A percentile compares a stretch with the other conserved stretches of the same genome.
phyloP scores from a whole-genome alignment of 2,113 vertebrate genomes.

The Montifringilla adamsi region DNA sequence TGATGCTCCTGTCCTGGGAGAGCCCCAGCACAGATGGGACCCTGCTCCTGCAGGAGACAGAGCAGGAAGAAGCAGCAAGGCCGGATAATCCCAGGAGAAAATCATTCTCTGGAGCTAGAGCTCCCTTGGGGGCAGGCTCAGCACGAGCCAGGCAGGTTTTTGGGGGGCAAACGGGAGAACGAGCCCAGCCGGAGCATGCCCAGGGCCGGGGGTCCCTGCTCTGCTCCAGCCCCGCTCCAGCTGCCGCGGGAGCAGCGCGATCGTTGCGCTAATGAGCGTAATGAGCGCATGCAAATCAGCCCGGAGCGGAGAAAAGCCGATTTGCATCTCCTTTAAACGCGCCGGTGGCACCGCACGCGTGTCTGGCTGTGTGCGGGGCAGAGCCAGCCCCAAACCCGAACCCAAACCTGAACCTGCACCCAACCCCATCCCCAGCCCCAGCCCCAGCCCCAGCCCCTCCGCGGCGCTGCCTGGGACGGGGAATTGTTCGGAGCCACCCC shows the following conservation, averaged over 20 bases:
- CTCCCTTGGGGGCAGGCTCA: fast-evolving
- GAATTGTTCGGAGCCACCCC: fast-evolving
- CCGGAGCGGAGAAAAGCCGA: neutral
- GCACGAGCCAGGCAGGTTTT: fast-evolving
- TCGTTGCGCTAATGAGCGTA: neutral
- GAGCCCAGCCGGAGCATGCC: neutral
- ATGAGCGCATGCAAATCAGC: neutral
- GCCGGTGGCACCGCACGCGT: neutral
- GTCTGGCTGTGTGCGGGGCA: neutral
- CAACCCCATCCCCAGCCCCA: too few relatives aligned
- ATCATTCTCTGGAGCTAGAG: fast-evolving
- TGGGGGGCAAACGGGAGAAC: neutral
- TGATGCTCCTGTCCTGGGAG: neutral
- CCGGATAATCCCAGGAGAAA: fast-evolving
- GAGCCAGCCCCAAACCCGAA: neutral
- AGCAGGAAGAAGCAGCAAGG: neutral
- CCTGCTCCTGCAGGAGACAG: neutral
- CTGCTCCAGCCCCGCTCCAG: neutral
- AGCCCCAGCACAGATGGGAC: neutral
- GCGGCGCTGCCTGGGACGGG: fast-evolving
- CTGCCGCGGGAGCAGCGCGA: neutral
- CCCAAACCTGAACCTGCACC: too few relatives aligned
- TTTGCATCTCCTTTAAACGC: neutral
- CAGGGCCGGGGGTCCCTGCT: neutral
- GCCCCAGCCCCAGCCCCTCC: neutral